Percentiles rank a stretch among this genome's conserved stretches.
phyloP scores from a whole-genome alignment of 2,888 invertebrate species.

The Cephonodes hylas region DNA sequence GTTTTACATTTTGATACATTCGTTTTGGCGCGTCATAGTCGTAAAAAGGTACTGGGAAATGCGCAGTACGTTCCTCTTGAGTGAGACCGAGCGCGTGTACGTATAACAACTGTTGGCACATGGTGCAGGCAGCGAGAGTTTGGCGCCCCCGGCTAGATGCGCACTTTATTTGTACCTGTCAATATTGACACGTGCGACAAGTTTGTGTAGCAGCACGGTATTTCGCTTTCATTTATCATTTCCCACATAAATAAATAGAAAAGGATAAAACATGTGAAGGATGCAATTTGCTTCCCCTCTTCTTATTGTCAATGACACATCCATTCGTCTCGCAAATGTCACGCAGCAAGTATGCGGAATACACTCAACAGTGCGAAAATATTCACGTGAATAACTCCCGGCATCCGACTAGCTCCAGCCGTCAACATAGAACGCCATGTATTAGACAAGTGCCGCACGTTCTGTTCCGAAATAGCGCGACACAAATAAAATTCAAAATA shows the following conservation, averaged over 20 bases:
- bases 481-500: slow-evolving; percentile 81
- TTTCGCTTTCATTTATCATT: slow-evolving; percentile 2
- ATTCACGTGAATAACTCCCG: slow-evolving; percentile 45
- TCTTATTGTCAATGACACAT: not conserved
- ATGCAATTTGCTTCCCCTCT: slow-evolving; percentile 9
- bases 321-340: not conserved
- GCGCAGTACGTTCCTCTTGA: slow-evolving; percentile 59
- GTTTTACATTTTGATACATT: slow-evolving; percentile 45
- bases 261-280: slow-evolving; percentile 19
- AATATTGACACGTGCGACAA: slow-evolving; percentile 52
- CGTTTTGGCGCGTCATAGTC: slow-evolving; percentile 38
- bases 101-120: slow-evolving; percentile 58
- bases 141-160: slow-evolving; percentile 43
- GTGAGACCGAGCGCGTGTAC: slow-evolving; percentile 36
- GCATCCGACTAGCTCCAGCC: slow-evolving; percentile 60
- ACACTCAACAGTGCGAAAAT: slow-evolving; percentile 21
- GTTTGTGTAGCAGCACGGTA: not conserved
- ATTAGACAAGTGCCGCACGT: slow-evolving; percentile 75
- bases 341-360: not conserved
- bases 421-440: slow-evolving; percentile 57
- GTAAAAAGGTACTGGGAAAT: slow-evolving; percentile 56
- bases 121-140: slow-evolving; percentile 35
- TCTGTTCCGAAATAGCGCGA: slow-evolving; percentile 77
- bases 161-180: slow-evolving; percentile 43
- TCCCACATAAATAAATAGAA: slow-evolving; percentile 15